A percentile compares a stretch with the other conserved stretches of the same genome.
Evolutionary conservation across 2,113 vertebrate genomes (phyloP).

Genomic region (Archilochus colubris): DNA sequence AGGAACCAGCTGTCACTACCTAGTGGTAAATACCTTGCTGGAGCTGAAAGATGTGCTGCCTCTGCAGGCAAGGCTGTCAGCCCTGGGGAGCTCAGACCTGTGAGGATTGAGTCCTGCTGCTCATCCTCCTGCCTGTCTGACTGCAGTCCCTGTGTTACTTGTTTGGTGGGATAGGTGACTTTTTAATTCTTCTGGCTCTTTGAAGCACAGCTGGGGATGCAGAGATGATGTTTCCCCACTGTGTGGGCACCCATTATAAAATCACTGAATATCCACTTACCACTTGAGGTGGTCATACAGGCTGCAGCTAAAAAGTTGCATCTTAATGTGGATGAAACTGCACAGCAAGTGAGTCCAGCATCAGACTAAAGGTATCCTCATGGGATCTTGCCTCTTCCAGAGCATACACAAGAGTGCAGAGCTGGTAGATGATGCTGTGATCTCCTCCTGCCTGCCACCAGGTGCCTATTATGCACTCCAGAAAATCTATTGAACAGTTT

Average conservation of each 20-base stretch:
- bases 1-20: neutral
- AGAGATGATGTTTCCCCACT: neutral
- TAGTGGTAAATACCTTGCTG: neutral
- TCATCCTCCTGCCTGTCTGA: neutral
- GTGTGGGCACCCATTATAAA: neutral
- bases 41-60: neutral
- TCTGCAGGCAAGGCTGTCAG: accelerated
- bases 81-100: neutral
- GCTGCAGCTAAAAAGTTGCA: neutral
- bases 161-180: neutral
- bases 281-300: neutral
- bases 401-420: neutral
- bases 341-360: neutral
- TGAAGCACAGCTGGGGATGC: neutral
- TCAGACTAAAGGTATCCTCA: neutral
- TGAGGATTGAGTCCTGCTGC: accelerated
- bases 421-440: neutral
- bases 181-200: neutral
- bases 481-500: neutral
- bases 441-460: neutral
- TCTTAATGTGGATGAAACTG: neutral
- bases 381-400: neutral
- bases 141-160: neutral
- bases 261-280: neutral
- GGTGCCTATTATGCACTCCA: neutral